Evolutionary conservation across 2,888 invertebrate species (phyloP).

Genomic region (Sphaerophoria taeniata): DNA sequence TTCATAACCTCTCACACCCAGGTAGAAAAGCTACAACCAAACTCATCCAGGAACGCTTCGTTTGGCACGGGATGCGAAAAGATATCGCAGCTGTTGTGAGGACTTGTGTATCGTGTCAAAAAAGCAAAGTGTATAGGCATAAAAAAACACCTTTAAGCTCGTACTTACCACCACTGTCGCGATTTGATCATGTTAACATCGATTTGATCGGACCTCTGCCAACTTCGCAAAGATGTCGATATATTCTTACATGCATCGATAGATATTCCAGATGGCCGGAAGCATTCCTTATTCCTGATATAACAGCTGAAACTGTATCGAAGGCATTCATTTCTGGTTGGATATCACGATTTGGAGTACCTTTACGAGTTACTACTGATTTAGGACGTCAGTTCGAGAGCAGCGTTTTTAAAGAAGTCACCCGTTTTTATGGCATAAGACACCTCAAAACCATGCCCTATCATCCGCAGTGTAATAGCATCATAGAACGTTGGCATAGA

Average conservation of each 20-base stretch:
- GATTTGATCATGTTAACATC: slow-evolving; percentile 34
- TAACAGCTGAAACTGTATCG: slow-evolving; percentile 5
- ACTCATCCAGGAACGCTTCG: slow-evolving; percentile 32
- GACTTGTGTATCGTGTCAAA: slow-evolving; percentile 40
- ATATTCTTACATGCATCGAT: slow-evolving; percentile 31
- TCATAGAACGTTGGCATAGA: no score
- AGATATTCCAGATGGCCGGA: slow-evolving; percentile 27
- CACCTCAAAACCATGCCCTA: no score
- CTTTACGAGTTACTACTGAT: no score
- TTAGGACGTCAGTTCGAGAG: no score
- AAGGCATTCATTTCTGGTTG: no score
- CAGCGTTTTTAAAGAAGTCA: no score
- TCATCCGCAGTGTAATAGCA: no score
- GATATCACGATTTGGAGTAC: no score
- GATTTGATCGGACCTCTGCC: slow-evolving; percentile 26
- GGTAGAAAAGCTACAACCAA: slow-evolving; percentile 7
- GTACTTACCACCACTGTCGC: slow-evolving; percentile 21
- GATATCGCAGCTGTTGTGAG: slow-evolving; percentile 7
- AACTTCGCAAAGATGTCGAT: slow-evolving; percentile 23
- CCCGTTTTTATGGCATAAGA: no score
- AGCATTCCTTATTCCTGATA: slow-evolving; percentile 21
- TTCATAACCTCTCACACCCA: slow-evolving; percentile 4
- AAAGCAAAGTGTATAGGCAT: slow-evolving; percentile 32
- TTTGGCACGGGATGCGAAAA: slow-evolving; percentile 43
- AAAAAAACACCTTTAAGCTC: slow-evolving; percentile 28